A percentile compares a stretch with the other conserved stretches of the same genome.
phyloP scores from a whole-genome alignment of 2,113 vertebrate genomes.

The Notarius lentiginosus region DNA sequence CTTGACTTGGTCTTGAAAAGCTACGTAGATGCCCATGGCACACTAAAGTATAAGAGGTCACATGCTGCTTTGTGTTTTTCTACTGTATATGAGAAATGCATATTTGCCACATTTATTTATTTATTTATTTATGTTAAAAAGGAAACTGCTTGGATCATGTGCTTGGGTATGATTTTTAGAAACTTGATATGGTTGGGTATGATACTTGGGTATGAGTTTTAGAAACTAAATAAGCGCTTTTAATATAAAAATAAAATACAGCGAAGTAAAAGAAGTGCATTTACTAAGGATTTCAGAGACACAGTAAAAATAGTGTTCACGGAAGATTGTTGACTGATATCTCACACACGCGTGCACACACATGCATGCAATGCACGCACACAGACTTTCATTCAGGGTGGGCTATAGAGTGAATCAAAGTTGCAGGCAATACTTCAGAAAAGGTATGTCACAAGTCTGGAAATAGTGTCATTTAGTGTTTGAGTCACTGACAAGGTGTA shows the following conservation, averaged over 20 bases:
- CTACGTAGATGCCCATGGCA: constrained; percentile 4
- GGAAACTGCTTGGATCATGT: not conserved
- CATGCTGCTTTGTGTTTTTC: not conserved
- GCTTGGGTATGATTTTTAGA: not conserved
- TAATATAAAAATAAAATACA: not conserved
- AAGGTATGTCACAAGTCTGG: not conserved
- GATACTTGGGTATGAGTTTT: not conserved
- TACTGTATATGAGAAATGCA: not conserved
- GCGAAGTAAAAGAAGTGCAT: not conserved
- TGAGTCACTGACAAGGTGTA: not conserved
- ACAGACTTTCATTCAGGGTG: not conserved
- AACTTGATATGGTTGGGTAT: too few relatives aligned
- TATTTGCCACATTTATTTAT: not conserved
- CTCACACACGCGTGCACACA: not conserved
- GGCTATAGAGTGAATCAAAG: not conserved
- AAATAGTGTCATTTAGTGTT: not conserved
- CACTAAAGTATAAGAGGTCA: constrained; percentile 20
- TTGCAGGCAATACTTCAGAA: not conserved
- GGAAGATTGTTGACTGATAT: not conserved
- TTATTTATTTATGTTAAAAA: not conserved
- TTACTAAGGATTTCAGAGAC: not conserved
- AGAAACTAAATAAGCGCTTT: not conserved
- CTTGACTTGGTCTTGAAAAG: constrained; percentile 20
- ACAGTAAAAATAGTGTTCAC: not conserved
- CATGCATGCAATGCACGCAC: not conserved